phyloP scores from a whole-genome alignment of 1,140 invertebrate species.

The Trinorchestia longiramus region DNA sequence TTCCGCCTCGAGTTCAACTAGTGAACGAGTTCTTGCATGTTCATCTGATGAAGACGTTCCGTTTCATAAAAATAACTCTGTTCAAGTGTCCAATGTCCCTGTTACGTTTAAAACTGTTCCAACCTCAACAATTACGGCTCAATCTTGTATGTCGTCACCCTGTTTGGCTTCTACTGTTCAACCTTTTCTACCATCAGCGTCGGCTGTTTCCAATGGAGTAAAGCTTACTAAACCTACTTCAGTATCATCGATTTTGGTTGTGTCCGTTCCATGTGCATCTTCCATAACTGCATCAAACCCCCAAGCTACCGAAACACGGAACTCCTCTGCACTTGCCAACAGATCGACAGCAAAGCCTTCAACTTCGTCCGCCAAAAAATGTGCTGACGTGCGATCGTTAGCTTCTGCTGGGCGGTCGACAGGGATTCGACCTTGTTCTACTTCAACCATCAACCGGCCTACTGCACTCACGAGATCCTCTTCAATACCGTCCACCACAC shows the following conservation, averaged over 20 bases:
- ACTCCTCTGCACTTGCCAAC: background rate
- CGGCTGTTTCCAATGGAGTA: background rate
- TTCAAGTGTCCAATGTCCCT: background rate
- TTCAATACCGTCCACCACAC: background rate
- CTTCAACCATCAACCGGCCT: background rate
- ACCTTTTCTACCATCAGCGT: background rate
- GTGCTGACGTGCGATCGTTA: background rate
- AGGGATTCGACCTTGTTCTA: background rate
- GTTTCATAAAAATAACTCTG: background rate
- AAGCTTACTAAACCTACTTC: background rate
- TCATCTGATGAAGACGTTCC: background rate
- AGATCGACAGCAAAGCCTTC: background rate
- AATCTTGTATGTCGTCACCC: background rate
- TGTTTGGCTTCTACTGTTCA: background rate
- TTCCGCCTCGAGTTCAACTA: background rate
- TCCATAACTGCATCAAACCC: background rate
- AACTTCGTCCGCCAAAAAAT: background rate
- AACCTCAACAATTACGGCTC: background rate
- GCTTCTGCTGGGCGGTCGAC: background rate
- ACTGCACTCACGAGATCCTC: background rate
- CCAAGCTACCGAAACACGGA: background rate
- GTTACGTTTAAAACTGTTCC: background rate
- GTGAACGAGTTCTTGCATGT: background rate
- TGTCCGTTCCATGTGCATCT: background rate
- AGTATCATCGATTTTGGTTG: background rate